These are phyloP conservation scores for Arizona elegans DNA, from an alignment of 2,113 vertebrate species.

Conservation along the genomic window DNA sequence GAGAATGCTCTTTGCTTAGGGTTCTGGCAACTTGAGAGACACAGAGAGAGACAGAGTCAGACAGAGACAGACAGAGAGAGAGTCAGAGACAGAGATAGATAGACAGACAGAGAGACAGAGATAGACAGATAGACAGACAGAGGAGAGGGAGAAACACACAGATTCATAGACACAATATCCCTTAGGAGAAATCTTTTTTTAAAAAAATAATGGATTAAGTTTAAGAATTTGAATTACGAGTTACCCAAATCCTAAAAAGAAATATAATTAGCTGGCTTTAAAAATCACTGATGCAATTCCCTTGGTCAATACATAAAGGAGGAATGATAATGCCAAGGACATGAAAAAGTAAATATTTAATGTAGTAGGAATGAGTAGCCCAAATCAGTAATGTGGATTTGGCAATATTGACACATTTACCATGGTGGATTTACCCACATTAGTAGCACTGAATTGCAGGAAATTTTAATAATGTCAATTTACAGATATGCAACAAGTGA, in stretches of 20 bases:
- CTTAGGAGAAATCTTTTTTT: neutral
- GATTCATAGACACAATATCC: neutral
- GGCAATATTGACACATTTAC: constrained; percentile 51
- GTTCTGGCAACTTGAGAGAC: neutral
- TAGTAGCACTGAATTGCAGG: constrained; percentile 36
- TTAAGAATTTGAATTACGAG: neutral
- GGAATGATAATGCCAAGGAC: constrained; percentile 21
- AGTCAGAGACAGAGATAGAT: no score
- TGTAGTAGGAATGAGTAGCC: constrained; percentile 42
- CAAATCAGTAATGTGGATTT: constrained; percentile 38
- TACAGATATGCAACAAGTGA: neutral
- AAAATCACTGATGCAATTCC: neutral
- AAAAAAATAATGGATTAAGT: constrained; percentile 4
- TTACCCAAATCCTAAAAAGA: constrained; percentile 22
- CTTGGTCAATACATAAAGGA: constrained; percentile 1
- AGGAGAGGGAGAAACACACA: constrained; percentile 2
- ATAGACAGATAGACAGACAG: no score
- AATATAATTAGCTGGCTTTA: constrained; percentile 24
- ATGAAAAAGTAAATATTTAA: constrained; percentile 44
- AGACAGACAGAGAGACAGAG: no score
- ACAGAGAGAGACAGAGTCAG: no score
- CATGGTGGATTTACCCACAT: constrained; percentile 32
- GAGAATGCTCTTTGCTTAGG: neutral
- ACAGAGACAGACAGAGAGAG: no score
- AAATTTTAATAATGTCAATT: constrained; percentile 56